Base-by-base conservation (phyloP, 2,113 vertebrate species). In the Rousettus leschenaultii region DNA sequence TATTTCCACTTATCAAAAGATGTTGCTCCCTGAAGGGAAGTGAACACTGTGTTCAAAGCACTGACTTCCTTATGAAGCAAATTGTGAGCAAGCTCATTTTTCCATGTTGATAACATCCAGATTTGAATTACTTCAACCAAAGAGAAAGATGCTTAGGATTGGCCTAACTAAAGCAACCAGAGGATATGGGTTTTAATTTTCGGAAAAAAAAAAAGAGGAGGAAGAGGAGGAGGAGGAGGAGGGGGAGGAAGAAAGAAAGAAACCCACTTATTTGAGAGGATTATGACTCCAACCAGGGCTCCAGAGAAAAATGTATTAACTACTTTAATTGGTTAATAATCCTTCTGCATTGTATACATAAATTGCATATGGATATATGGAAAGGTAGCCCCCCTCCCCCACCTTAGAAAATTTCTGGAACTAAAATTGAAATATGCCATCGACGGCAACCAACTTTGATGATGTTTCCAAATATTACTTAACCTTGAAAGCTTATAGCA, bases 1-100 rank as follows among this genome's bases (percentile, higher is more conserved):
- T 93, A 95, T 94, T 97, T 97, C 95, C 86, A 97, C 61, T 96
- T 96, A 93, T 65, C 55, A 79, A 95, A 77, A 94, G 88, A 88
- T 95, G 77, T 91, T 93, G 48, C 95, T 86, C 91, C 82, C 93
- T 33, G 48, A 92, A 96, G 78, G 80, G 91, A 85, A 82, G 43
- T 78, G 90, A 97, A 94, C 77, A 79, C 38, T 45, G 38, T 96
- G 85, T 95, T 97, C 93, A 95, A 94, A 96, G 88, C 63, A 11
- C 11, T 94, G 80, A 80, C 93, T 92, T 93, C 38, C 57, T 82
- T 57, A 78, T 63, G 88, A 75, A 94, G 63, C 91, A 94, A 83
- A 90, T 63, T 66, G 86, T 13, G 66, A 92, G 38, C 19, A 57
- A 94, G 48, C 26, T 95, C 55, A 33, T 83, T 88, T 95, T 90